Evolutionary conservation across 37 sponge, comb jelly and placozoan species (phyloP), one percentile per base, ranked within the genome.

Genomic region (Axinella damicornis): DNA sequence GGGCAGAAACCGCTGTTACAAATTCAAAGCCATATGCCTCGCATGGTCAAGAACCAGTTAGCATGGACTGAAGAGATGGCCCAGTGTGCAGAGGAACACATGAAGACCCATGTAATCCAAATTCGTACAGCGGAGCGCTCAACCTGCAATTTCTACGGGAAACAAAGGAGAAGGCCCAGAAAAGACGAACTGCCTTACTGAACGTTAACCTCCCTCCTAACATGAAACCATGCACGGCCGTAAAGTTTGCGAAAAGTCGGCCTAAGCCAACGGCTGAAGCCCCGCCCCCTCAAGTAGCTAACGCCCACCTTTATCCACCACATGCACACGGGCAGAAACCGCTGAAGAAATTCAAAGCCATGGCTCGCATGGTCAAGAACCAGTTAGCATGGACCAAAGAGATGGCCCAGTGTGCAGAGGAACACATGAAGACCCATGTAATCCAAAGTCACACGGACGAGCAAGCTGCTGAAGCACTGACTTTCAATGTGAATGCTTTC

Each of bases 401-500:
- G 40, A 46, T 87, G 25, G 79, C 63, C 2, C 67, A 83, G 34
- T 68, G 57, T 24, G 83, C 77, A 30, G 87, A 86, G 57, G 53
- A 82, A 55, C 55, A 78, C 40, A 30, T 87, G 62, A 86, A 82
- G 77, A 77, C 41, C 0, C n/a, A n/a, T n/a, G n/a, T n/a, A n/a
- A n/a, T n/a, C n/a, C 77, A 68, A 57, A 65, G 70, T 2, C 39
- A 56, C 14, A 66, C 62, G 20, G 28, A 30, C 0, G 71, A 52
- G 14, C 25, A 65, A 0, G 66, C 55, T 31, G 36, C 55, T 22
- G 87, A 87, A 32, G 38, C 38, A 1, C 83, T 87, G 0, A 69
- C 84, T 25, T 87, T 92, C 62, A 83, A 87, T 55, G 62, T 92
- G 1, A 34, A 71, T 22, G 71, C 71, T 13, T 92, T 92, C 68